These are phyloP conservation scores for Lucilia sericata DNA, from an alignment of 1,140 invertebrate genomes.

Conservation along the genomic window DNA sequence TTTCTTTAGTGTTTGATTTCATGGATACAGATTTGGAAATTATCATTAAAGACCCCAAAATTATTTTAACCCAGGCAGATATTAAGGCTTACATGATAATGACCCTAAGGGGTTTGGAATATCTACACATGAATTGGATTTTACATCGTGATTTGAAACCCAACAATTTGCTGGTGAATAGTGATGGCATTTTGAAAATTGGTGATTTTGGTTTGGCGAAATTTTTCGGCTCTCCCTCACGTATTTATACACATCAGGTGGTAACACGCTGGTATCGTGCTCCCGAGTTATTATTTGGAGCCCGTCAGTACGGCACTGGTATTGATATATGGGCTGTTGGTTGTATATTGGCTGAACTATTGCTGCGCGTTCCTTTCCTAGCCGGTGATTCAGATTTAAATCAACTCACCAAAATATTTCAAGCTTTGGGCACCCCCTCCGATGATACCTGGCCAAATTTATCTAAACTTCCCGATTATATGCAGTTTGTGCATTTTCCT, in stretches of 20 bases:
- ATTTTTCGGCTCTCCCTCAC: constrained; percentile 95
- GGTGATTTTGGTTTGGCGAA: constrained; percentile 99
- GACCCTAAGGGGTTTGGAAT: constrained; percentile 93
- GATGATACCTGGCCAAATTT: constrained; percentile 94
- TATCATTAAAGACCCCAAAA: constrained; percentile 86
- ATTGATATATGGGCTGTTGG: constrained; percentile 99
- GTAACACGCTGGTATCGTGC: constrained; percentile 95
- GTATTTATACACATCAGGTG: constrained; percentile 98
- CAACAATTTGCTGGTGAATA: constrained; percentile 97
- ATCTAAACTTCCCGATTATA: constrained; percentile 88
- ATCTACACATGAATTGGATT: constrained; percentile 96
- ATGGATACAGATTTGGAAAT: constrained; percentile 99
- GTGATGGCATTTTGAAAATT: constrained; percentile 92
- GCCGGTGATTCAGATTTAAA: constrained; percentile 97
- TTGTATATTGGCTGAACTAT: constrained; percentile 96
- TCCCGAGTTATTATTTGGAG: constrained; percentile 96
- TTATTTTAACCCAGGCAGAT: constrained; percentile 91
- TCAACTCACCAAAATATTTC: constrained; percentile 95
- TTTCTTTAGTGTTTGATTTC: constrained; percentile 99
- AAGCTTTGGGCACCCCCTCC: constrained; percentile 89
- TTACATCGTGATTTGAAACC: constrained; percentile 99
- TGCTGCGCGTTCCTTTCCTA: constrained; percentile 92
- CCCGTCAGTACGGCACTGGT: constrained; percentile 92
- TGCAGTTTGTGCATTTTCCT: constrained; percentile 90
- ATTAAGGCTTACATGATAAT: constrained; percentile 97